Conservation (phyloP, 2,113 vertebrate genomes). For the Oncorhynchus clarkii region DNA sequence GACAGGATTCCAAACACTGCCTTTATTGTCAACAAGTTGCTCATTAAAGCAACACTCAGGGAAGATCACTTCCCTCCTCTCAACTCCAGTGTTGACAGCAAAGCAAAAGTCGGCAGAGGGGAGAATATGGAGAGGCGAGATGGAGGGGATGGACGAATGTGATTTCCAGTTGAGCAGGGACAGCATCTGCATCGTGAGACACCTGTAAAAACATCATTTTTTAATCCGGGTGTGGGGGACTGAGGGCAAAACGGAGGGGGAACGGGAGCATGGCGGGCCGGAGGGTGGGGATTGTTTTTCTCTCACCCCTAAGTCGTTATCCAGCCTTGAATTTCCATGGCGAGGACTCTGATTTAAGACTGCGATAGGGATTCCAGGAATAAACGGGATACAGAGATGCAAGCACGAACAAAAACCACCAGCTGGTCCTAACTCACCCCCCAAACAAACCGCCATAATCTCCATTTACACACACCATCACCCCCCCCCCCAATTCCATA, state of each 20-base stretch:
- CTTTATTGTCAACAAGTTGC: slow-evolving; percentile 5
- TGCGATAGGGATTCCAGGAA: not conserved
- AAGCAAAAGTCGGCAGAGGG: slow-evolving; percentile 9
- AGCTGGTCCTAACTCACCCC: slow-evolving; percentile 41
- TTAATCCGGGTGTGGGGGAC: slow-evolving; percentile 53
- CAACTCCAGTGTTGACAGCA: slow-evolving; percentile 30
- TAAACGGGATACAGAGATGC: slow-evolving; percentile 3
- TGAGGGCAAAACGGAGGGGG: slow-evolving; percentile 30
- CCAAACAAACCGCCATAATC: not conserved
- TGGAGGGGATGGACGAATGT: slow-evolving; percentile 51
- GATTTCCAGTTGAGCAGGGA: slow-evolving; percentile 61
- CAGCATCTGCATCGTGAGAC: slow-evolving; percentile 58
- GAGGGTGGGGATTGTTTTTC: not conserved
- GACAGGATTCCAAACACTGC: not conserved
- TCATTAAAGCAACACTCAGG: slow-evolving; percentile 24
- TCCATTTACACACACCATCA: slow-evolving; percentile 3
- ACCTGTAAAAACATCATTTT: slow-evolving; percentile 76
- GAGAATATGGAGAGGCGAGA: not conserved
- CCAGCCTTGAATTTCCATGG: slow-evolving; percentile 30
- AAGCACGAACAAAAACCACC: slow-evolving; percentile 26
- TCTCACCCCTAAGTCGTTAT: slow-evolving; percentile 38
- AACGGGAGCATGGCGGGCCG: not conserved
- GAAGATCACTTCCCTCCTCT: slow-evolving; percentile 17
- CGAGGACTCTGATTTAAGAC: not conserved
- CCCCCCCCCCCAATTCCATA: not conserved